Conservation (phyloP, 2,113 vertebrate species). For the Budorcas taxicolor region DNA sequence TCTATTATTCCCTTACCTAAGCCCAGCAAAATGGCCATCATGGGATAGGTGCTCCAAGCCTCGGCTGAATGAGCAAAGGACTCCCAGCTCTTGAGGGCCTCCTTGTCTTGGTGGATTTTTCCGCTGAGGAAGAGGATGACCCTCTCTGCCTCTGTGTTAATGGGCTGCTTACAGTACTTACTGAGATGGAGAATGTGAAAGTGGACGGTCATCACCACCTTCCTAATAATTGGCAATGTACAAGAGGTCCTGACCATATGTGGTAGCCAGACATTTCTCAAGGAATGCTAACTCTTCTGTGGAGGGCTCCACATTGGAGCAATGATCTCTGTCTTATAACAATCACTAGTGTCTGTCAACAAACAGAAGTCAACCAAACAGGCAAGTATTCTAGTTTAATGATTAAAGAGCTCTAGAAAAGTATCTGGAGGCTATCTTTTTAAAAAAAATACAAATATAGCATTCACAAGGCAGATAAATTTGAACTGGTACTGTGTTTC, state of each 20-base stretch:
- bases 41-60: not conserved
- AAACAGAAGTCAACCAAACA: not conserved
- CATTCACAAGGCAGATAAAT: not conserved
- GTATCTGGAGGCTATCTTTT: not conserved
- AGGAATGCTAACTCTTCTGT: not conserved
- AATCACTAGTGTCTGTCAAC: not conserved
- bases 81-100: not conserved
- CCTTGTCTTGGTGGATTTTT: not conserved
- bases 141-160: not conserved
- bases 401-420: not conserved
- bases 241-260: not conserved
- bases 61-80: not conserved
- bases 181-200: not conserved
- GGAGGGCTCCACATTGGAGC: not conserved
- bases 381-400: not conserved
- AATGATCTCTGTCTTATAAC: not conserved
- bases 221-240: not conserved
- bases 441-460: not conserved
- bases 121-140: not conserved
- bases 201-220: not conserved
- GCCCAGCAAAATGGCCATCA: not conserved
- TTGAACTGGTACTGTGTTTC: not conserved
- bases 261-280: not conserved
- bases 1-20: not conserved
- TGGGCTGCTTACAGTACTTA: not conserved